A percentile compares a stretch with the other conserved stretches of the same genome.
Evolutionary conservation across 2,797 vertebrate genomes (phyloP).

Genomic region (Leptodactylus fallax): DNA sequence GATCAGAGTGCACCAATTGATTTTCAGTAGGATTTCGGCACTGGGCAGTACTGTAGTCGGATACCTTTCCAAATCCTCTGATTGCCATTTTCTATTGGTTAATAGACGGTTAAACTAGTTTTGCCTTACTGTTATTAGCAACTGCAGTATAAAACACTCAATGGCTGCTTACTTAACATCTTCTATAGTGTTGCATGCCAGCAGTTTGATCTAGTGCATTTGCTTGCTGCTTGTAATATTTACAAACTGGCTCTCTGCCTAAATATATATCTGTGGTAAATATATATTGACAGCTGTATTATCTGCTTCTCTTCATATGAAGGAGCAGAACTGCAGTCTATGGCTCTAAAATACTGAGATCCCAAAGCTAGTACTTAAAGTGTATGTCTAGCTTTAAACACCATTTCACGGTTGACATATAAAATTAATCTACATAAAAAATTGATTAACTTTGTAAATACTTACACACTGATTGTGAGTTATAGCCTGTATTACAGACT

Average conservation of each 20-base stretch:
- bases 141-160: slow-evolving; percentile 58
- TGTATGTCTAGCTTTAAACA: not conserved
- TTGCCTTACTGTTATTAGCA: slow-evolving; percentile 47
- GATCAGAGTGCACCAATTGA: not conserved
- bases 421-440: not conserved
- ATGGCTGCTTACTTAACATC: slow-evolving; percentile 61
- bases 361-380: not conserved
- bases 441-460: not conserved
- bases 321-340: not conserved
- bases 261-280: slow-evolving; percentile 47
- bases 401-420: not conserved
- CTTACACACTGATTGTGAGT: too few relatives aligned
- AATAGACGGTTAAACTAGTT: slow-evolving; percentile 57
- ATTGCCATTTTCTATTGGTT: slow-evolving; percentile 34
- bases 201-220: slow-evolving; percentile 55
- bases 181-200: slow-evolving; percentile 52
- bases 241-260: slow-evolving; percentile 41
- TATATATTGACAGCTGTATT: slow-evolving; percentile 42
- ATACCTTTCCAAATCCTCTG: not conserved
- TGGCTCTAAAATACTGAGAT: not conserved
- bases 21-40: slow-evolving; percentile 15
- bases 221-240: slow-evolving; percentile 43
- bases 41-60: slow-evolving; percentile 4
- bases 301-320: slow-evolving; percentile 21
- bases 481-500: too few relatives aligned